A percentile compares a stretch with the other conserved stretches of the same genome.
phyloP scores from a whole-genome alignment of 1,140 invertebrate species.

The Diabrotica undecimpunctata region DNA sequence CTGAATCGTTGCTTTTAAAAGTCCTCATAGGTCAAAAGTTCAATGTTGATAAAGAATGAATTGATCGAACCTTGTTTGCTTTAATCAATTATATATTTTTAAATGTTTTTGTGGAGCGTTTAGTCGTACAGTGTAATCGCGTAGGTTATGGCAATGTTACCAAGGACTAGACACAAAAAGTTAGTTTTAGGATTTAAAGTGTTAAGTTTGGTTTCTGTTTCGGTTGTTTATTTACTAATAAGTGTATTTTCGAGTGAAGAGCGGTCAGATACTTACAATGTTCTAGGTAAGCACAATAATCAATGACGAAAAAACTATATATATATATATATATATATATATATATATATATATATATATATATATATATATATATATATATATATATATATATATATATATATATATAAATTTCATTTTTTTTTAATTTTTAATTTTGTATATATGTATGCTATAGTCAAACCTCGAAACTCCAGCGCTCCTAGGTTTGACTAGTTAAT shows the following conservation, averaged over 20 bases:
- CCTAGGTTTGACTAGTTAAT: too few relatives aligned
- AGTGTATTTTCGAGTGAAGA: slow-evolving; percentile 20
- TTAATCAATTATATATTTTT: not conserved
- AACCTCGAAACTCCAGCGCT: too few relatives aligned
- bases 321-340: too few relatives aligned
- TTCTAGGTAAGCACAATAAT: not conserved
- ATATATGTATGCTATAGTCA: too few relatives aligned
- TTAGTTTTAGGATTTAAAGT: slow-evolving; percentile 33
- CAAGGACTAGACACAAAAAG: slow-evolving; percentile 37
- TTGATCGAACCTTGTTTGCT: not conserved
- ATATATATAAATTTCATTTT: too few relatives aligned
- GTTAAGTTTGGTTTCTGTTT: slow-evolving; percentile 30
- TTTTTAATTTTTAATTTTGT: too few relatives aligned
- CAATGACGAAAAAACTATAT: too few relatives aligned
- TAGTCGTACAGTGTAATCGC: not conserved
- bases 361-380: too few relatives aligned
- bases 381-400: too few relatives aligned
- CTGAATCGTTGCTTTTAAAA: not conserved
- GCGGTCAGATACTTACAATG: not conserved
- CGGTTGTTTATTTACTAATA: slow-evolving; percentile 31
- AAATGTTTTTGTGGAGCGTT: not conserved
- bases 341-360: too few relatives aligned
- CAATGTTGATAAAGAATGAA: not conserved
- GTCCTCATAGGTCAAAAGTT: not conserved
- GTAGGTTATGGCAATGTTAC: slow-evolving; percentile 34